Evolutionary conservation across 1,140 invertebrate species (phyloP), one percentile per base, ranked within the genome.

Genomic region (Diachasmimorpha longicaudata): DNA sequence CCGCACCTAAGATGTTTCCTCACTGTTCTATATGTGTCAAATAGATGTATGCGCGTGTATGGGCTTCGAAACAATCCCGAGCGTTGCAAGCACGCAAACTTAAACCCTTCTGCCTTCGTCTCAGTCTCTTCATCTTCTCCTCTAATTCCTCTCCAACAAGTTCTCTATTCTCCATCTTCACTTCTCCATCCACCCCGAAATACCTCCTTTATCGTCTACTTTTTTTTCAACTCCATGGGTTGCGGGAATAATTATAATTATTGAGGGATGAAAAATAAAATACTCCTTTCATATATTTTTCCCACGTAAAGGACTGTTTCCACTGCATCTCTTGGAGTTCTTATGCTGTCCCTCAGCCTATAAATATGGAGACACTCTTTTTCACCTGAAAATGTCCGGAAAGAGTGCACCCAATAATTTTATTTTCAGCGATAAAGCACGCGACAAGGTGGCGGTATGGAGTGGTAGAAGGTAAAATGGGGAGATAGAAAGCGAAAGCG

Each of bases 41-140:
- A 79, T 74, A 77, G 72, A 82, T 77, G 78, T 80, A 83, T 83
- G 82, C 85, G 85, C 82, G 79, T 80, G 84, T 86, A 81, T 85
- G 84, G 81, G 80, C 79, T 85, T 86, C 84, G 85, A 88, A 88
- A 88, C 86, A 88, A 88, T 88, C 81, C 81, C 83, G 79, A 81
- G 82, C 83, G 83, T 76, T 83, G 83, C 84, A 83, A 76, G 82
- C 82, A 63, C 48, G 48, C 68, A n/a, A 44, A 23, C 16, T 36
- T 31, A 39, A 42, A 58, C 25, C 58, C 63, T 66, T 16, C 72
- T 52, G 42, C 44, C 19, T 25, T 52, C 46, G 13, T 48, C 63
- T n/a, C 46, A 23, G 13, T 76, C 42, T 68, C 16, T 44, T 14
- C 37, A 70, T 73, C 73, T 70, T 70, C 48, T 72, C 70, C 44